Percentiles rank a stretch among this genome's conserved stretches.
Evolutionary conservation across 1,140 invertebrate genomes (phyloP).

Genomic region (Platorchestia sp.): DNA sequence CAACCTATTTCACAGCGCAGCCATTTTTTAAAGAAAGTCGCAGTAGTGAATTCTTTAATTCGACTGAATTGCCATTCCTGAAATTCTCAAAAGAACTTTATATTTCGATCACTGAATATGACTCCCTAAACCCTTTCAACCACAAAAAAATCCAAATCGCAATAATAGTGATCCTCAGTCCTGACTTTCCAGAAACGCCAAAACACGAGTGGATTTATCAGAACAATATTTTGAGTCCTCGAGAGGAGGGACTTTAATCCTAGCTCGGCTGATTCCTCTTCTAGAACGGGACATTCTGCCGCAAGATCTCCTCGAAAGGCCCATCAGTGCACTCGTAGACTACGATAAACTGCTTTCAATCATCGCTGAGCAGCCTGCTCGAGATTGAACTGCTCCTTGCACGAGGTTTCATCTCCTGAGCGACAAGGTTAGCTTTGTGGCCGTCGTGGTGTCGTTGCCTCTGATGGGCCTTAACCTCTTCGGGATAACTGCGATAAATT

Average conservation of each 20-base stretch:
- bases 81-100: neutral
- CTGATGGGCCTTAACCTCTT: neutral
- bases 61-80: too few relatives aligned
- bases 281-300: neutral
- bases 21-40: too few relatives aligned
- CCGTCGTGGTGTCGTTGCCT: neutral
- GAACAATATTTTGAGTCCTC: neutral
- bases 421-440: neutral
- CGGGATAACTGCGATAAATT: neutral
- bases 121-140: neutral
- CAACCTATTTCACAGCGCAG: too few relatives aligned
- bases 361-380: neutral
- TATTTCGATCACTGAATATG: neutral
- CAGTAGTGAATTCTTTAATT: too few relatives aligned
- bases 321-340: neutral
- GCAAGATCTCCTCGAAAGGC: neutral
- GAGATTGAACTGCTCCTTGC: neutral
- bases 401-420: neutral
- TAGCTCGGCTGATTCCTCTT: neutral
- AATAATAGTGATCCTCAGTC: neutral
- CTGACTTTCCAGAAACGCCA: neutral
- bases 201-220: neutral
- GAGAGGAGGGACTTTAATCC: neutral
- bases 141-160: neutral
- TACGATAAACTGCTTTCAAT: constrained; percentile 2